phyloP scores from a whole-genome alignment of 2,888 invertebrate species.

The Hypercompe scribonia region DNA sequence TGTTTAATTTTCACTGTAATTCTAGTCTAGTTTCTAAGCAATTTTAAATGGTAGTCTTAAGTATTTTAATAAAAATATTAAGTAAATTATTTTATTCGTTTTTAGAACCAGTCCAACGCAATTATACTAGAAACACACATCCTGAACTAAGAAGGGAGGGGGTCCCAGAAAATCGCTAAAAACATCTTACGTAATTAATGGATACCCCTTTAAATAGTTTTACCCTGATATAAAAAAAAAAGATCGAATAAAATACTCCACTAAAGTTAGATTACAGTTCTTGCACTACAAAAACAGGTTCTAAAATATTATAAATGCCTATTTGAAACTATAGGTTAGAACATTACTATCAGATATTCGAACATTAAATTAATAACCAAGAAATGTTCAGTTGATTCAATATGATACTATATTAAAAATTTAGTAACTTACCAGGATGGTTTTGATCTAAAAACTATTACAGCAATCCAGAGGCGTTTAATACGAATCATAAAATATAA shows the following conservation, averaged over 20 bases:
- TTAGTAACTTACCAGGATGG: slow-evolving; percentile 4
- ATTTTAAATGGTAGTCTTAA: no score
- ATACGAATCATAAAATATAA: background rate
- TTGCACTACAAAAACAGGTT: background rate
- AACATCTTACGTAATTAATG: background rate
- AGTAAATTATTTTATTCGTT: no score
- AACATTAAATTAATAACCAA: background rate
- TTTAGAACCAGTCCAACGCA: no score
- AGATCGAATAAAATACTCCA: background rate
- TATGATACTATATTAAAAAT: background rate
- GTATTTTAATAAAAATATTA: no score
- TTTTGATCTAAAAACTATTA: background rate
- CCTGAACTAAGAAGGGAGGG: no score
- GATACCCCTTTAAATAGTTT: background rate
- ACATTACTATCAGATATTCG: background rate
- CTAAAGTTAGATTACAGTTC: background rate
- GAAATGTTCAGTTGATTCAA: background rate
- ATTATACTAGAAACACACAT: no score
- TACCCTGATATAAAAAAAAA: background rate
- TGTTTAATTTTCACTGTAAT: no score
- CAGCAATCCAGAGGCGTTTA: background rate
- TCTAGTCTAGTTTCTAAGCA: no score
- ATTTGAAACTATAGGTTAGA: no score
- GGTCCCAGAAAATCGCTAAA: no score
- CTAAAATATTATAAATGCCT: no score